Percentiles rank a stretch among this genome's conserved stretches.
Evolutionary conservation across 2,113 vertebrate species (phyloP).

Genomic region (Rhea americana): DNA sequence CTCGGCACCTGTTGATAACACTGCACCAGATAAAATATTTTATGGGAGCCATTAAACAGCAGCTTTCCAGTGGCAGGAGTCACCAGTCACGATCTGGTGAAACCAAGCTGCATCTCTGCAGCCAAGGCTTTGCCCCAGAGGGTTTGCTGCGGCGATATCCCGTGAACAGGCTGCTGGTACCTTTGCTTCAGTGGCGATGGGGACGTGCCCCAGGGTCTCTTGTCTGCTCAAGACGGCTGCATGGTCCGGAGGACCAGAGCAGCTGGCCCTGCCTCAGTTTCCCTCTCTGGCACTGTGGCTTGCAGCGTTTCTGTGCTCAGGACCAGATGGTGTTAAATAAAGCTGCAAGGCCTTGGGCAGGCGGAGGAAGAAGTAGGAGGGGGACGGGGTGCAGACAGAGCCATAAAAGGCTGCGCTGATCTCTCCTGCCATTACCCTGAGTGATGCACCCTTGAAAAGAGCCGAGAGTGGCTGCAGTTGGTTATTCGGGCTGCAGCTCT

Average conservation of each 20-base stretch:
- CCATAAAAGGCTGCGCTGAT: not conserved
- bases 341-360: not conserved
- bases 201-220: not conserved
- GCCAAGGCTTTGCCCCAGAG: not conserved
- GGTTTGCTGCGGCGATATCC: not conserved
- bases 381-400: accelerated
- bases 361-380: accelerated
- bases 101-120: not conserved
- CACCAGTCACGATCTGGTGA: no score
- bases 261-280: not conserved
- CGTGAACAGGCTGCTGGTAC: not conserved
- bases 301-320: not conserved
- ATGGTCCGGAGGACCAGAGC: accelerated
- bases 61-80: not conserved
- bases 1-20: not conserved
- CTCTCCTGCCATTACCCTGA: not conserved
- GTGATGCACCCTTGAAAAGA: not conserved
- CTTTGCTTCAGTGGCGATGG: not conserved
- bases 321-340: not conserved
- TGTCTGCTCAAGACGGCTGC: not conserved
- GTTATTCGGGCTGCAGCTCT: not conserved
- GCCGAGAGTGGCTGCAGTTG: not conserved
- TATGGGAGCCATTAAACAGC: not conserved
- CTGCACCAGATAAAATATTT: not conserved
- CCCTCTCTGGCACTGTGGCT: not conserved